These are phyloP conservation scores for Corythaeola cristata DNA, from an alignment of 2,113 vertebrate species.

Conservation along the genomic window DNA sequence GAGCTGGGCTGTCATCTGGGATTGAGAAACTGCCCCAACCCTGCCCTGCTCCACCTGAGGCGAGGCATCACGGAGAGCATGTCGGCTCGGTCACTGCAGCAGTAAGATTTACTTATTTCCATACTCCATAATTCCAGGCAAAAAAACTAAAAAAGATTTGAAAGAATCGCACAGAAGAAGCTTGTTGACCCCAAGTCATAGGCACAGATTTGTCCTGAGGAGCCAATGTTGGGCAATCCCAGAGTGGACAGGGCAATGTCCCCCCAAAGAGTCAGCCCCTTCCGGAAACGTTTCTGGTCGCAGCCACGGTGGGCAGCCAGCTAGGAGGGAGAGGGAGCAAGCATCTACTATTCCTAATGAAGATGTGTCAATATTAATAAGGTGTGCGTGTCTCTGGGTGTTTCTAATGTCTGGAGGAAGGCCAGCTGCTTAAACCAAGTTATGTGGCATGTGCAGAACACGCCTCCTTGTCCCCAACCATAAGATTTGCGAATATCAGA, in stretches of 20 bases:
- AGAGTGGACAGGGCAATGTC: background rate
- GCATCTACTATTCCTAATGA: background rate
- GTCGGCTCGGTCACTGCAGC: background rate
- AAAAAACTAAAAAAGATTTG: background rate
- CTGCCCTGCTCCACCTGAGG: background rate
- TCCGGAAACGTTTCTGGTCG: background rate
- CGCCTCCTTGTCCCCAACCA: background rate
- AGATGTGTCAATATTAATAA: background rate
- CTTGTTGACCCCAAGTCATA: too few species aligned
- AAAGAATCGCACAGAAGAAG: background rate
- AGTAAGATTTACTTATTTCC: background rate
- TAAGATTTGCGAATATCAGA: conserved; percentile 29
- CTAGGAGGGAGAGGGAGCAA: background rate
- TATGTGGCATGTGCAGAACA: background rate
- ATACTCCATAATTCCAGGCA: background rate
- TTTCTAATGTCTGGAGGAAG: background rate
- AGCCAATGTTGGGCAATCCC: background rate
- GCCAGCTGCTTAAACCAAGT: background rate
- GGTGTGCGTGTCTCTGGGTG: background rate
- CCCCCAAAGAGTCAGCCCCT: background rate
- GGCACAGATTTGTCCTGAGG: background rate
- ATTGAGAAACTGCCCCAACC: background rate
- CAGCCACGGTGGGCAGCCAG: background rate
- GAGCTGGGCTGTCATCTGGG: background rate
- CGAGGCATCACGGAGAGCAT: rapidly evolving